Evolutionary conservation across 2,888 invertebrate genomes (phyloP), one percentile per base, ranked within the genome.

Genomic region (Drosophila ustulata): DNA sequence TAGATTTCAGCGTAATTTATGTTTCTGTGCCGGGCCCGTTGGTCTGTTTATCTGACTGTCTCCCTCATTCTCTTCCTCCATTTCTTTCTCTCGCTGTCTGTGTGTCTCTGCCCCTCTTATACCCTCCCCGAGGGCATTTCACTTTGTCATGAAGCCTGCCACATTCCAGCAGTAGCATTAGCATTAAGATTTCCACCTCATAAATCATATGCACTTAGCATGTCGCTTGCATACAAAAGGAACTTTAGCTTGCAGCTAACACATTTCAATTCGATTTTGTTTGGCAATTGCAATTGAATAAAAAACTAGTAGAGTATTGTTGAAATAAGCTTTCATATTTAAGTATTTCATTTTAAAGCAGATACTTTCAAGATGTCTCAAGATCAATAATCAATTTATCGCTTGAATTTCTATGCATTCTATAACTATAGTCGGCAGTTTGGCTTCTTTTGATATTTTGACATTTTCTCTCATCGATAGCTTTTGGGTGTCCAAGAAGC

Each of bases 1-100:
- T 74, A 68, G 77, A 80, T 77, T 82, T 73, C 56, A 69, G 69
- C 63, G 71, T 80, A 85, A 85, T 85, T 85, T 82, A 82, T 82
- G 85, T 82, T 82, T 85, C 75, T 75, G 62, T 78, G 80, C 55
- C 75, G 72, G 41, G 55, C 53, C 56, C 56, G 61, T 61, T 69
- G 45, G 50, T 47, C 46, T 72, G 70, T 70, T 75, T 82, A 66
- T 74, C 77, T 79, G 62, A 70, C 53, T 58, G 37, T 39, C 32
- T 26, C 46, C 23, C 32, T 34, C 4, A 3, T 11, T 3, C 43
- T 23, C 8, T 45, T 9, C 18, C 4, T 37, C 9, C 32, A 37
- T 45, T 25, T 23, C 45, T 11, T 23, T 11, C 53, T 63, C 28
- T 64, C 28, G 55, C 39, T 47, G 6, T 6, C n/a, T 8, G 2